These are phyloP conservation scores for Rhynchonycteris naso DNA, from an alignment of 2,797 vertebrate species.

Conservation along the genomic window DNA sequence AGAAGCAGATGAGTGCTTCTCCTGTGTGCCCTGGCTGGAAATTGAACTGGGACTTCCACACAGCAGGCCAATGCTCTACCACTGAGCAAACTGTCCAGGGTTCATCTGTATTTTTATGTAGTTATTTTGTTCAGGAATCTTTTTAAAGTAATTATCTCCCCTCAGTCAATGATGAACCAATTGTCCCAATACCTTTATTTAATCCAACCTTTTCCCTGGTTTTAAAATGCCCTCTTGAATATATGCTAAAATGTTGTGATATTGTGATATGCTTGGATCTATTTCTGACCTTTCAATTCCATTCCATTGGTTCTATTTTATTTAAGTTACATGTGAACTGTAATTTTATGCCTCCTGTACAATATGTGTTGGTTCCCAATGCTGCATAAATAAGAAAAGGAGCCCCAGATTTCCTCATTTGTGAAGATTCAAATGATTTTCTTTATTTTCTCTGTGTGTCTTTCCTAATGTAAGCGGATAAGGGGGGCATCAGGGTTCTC, in stretches of 20 bases:
- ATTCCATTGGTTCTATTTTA: constrained; percentile 33
- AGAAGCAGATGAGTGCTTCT: too few species aligned
- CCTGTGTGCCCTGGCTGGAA: too few species aligned
- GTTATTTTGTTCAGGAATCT: not conserved
- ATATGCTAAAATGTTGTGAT: not conserved
- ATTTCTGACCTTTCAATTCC: not conserved
- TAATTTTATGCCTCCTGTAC: constrained; percentile 12
- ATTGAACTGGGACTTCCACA: too few species aligned
- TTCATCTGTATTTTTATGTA: not conserved
- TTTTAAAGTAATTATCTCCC: not conserved
- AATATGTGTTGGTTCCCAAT: constrained; percentile 32
- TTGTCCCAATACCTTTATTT: not conserved
- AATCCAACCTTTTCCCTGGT: not conserved
- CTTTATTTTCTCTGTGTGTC: not conserved
- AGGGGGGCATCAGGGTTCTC: not conserved
- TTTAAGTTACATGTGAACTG: constrained; percentile 8
- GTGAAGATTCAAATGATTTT: constrained; percentile 24
- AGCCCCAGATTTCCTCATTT: not conserved
- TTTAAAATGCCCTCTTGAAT: constrained; percentile 18
- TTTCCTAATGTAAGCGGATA: constrained; percentile 45
- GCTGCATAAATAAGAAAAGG: constrained; percentile 35
- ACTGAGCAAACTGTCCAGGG: not conserved
- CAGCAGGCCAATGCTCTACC: not conserved
- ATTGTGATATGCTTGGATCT: not conserved
- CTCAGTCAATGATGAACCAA: not conserved